Percentiles rank a stretch among this genome's conserved stretches.
phyloP scores from a whole-genome alignment of 2,797 vertebrate species.

The Sebastes itinus region DNA sequence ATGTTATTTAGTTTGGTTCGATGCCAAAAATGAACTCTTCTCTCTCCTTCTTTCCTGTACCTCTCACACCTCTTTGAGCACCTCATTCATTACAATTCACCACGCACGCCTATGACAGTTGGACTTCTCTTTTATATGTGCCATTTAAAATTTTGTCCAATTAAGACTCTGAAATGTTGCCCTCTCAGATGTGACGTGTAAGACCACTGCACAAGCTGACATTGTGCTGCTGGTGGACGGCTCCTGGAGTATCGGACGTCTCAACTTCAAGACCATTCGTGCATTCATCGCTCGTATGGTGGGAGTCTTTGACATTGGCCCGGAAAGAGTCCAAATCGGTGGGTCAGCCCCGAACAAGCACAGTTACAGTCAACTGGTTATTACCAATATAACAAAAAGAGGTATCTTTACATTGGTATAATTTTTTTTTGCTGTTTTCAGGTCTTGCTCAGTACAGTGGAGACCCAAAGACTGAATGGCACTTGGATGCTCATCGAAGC shows the following conservation, averaged over 20 bases:
- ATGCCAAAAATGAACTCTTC: constrained; percentile 9
- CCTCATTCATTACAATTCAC: constrained; percentile 1
- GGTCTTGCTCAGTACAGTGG: constrained; percentile 98
- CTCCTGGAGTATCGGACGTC: constrained; percentile 97
- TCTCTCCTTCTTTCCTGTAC: constrained; percentile 39
- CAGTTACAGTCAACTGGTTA: not conserved
- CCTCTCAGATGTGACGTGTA: constrained; percentile 88
- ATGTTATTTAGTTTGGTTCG: constrained; percentile 16
- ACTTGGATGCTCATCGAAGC: constrained; percentile 88
- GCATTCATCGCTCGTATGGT: constrained; percentile 93
- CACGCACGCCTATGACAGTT: not conserved
- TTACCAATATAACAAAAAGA: not conserved
- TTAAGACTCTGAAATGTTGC: constrained; percentile 55
- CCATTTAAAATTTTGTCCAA: not conserved
- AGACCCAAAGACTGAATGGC: constrained; percentile 98
- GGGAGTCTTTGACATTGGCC: constrained; percentile 95
- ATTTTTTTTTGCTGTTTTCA: constrained; percentile 54
- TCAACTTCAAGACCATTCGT: constrained; percentile 96
- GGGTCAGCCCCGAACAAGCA: constrained; percentile 58
- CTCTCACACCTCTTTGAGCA: constrained; percentile 37
- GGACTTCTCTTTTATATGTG: not conserved
- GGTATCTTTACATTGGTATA: not conserved
- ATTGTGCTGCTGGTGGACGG: constrained; percentile 97
- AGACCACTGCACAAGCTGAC: constrained; percentile 94
- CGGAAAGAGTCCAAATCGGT: constrained; percentile 97